phyloP scores from a whole-genome alignment of 2,888 invertebrate genomes.

The Keiferia lycopersicella region DNA sequence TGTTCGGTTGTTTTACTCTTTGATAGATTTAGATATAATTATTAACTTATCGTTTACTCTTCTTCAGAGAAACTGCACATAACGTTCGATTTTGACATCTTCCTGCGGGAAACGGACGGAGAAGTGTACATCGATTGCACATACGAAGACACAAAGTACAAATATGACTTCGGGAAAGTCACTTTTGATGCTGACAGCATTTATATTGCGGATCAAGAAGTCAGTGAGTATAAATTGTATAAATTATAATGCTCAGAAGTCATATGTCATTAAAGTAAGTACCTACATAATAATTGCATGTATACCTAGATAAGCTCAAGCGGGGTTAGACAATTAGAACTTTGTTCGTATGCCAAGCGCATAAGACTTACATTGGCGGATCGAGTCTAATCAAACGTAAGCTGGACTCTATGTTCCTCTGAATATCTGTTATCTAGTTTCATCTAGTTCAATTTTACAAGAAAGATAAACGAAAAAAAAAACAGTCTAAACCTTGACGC shows the following conservation, averaged over 20 bases:
- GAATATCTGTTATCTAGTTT: too few species aligned
- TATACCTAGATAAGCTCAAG: too few species aligned
- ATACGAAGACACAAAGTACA: slow-evolving; percentile 32
- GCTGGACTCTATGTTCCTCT: too few species aligned
- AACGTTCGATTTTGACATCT: slow-evolving; percentile 34
- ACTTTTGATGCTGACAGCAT: slow-evolving; percentile 35
- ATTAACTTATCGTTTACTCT: neutral
- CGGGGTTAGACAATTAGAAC: too few species aligned
- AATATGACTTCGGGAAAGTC: slow-evolving; percentile 39
- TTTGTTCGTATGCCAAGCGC: too few species aligned
- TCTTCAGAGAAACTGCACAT: slow-evolving; percentile 42
- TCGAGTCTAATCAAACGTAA: too few species aligned
- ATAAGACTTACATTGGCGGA: too few species aligned
- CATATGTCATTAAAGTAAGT: neutral
- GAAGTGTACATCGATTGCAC: slow-evolving; percentile 41
- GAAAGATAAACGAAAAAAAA: too few species aligned
- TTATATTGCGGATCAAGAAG: slow-evolving; percentile 35
- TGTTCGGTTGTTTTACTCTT: neutral
- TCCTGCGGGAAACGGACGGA: slow-evolving; percentile 35
- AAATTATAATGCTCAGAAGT: neutral
- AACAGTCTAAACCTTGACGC: too few species aligned
- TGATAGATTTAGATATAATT: neutral
- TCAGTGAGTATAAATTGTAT: slow-evolving; percentile 33
- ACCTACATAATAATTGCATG: too few species aligned
- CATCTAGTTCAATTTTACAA: too few species aligned